Evolutionary conservation across 2,113 vertebrate species (phyloP).

Genomic region (Lethenteron reissneri): DNA sequence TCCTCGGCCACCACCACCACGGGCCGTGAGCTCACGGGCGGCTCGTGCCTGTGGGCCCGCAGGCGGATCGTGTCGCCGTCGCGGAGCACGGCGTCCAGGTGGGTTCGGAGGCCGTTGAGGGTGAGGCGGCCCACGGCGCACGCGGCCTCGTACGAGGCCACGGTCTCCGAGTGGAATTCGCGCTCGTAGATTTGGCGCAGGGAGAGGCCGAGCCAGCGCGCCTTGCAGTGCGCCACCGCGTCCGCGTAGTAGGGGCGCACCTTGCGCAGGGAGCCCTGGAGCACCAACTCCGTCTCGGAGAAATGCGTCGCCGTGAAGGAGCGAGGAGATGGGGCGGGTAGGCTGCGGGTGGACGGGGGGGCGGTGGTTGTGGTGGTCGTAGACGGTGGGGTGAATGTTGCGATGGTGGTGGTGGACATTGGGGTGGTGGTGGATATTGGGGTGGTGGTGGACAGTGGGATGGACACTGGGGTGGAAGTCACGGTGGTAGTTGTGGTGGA

Average conservation of each 20-base stretch:
- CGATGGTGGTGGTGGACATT: too few relatives aligned
- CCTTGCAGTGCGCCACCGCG: conserved; percentile 76
- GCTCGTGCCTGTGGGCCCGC: conserved; percentile 77
- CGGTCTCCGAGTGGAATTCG: conserved; percentile 58
- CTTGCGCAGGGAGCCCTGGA: conserved; percentile 67
- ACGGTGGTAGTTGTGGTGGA: too few relatives aligned
- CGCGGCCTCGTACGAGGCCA: conserved; percentile 47
- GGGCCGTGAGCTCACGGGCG: conserved; percentile 46
- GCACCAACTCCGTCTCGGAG: conserved; percentile 57
- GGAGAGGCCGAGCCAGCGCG: conserved; percentile 69
- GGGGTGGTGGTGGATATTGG: too few relatives aligned
- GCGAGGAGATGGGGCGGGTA: too few relatives aligned
- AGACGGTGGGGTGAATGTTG: conserved; percentile 26
- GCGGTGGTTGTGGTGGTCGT: conserved; percentile 55
- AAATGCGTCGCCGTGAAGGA: not conserved
- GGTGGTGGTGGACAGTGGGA: too few relatives aligned
- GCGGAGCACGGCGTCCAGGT: conserved; percentile 29
- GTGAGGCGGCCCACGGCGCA: conserved; percentile 47
- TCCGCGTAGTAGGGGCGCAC: conserved; percentile 72
- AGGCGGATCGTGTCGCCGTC: conserved; percentile 73
- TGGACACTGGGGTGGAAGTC: too few relatives aligned
- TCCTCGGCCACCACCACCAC: conserved; percentile 47
- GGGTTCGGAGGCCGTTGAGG: conserved; percentile 34
- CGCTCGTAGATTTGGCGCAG: conserved; percentile 50
- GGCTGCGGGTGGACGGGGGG: conserved; percentile 4